These are phyloP conservation scores for Oreochromis grahami DNA, from an alignment of 2,797 vertebrate species.

Conservation along the genomic window DNA sequence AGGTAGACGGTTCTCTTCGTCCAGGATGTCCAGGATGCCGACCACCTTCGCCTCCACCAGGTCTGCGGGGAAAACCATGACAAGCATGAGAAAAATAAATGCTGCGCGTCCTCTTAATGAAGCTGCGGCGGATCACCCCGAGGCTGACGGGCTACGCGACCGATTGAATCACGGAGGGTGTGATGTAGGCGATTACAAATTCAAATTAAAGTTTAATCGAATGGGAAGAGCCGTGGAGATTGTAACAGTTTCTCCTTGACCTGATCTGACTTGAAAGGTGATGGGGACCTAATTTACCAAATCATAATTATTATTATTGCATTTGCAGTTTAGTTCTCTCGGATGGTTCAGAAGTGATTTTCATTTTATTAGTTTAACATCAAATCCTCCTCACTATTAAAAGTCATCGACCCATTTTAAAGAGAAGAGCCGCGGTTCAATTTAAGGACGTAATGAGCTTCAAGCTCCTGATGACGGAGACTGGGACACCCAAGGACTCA, in stretches of 20 bases:
- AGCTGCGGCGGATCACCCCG: neutral
- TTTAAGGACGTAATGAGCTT: neutral
- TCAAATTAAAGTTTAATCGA: constrained; percentile 1
- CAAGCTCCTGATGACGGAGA: neutral
- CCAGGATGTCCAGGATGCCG: constrained; percentile 95
- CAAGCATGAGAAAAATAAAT: neutral
- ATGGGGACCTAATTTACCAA: neutral
- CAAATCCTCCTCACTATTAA: neutral
- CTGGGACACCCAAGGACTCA: neutral
- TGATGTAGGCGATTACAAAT: neutral
- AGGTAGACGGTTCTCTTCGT: constrained; percentile 96
- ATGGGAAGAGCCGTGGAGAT: neutral
- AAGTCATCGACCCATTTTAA: neutral
- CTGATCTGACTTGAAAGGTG: neutral
- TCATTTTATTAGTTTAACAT: neutral
- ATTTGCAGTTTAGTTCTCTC: neutral
- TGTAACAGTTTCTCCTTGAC: neutral
- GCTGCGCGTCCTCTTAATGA: neutral
- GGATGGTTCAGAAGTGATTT: neutral
- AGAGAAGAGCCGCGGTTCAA: neutral
- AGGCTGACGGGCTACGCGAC: neutral
- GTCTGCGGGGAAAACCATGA: constrained; percentile 69
- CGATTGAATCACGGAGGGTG: neutral
- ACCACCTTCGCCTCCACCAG: constrained; percentile 93
- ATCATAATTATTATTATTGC: neutral